A percentile compares a stretch with the other conserved stretches of the same genome.
Evolutionary conservation across 1,140 invertebrate genomes (phyloP).

Genomic region (Plutomurus gul): DNA sequence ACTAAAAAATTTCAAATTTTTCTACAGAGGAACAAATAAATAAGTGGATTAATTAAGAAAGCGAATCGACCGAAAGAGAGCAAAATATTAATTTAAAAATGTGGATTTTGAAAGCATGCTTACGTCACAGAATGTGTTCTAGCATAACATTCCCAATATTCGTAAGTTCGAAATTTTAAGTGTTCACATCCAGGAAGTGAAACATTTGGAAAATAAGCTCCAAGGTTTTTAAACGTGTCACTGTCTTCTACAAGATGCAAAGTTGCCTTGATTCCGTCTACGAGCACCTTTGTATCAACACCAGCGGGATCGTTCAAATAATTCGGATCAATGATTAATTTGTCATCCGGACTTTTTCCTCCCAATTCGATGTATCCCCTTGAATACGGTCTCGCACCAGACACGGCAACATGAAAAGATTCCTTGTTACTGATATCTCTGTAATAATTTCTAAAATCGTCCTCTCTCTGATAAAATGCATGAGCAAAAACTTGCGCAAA

Average conservation of each 20-base stretch:
- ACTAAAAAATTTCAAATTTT: too few relatives aligned
- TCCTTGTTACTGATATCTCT: not conserved
- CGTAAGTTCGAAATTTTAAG: not conserved
- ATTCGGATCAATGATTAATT: conserved; percentile 70
- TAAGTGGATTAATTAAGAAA: too few relatives aligned
- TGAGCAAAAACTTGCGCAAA: conserved; percentile 22
- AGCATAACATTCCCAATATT: conserved; percentile 22
- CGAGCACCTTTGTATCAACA: conserved; percentile 39
- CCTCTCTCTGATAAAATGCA: conserved; percentile 9
- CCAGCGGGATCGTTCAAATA: conserved; percentile 61
- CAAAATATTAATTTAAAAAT: too few relatives aligned
- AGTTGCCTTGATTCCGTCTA: conserved; percentile 17
- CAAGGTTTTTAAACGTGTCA: not conserved
- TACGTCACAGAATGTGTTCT: not conserved
- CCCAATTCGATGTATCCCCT: conserved; percentile 63
- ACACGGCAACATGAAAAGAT: conserved; percentile 38
- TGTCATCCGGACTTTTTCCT: conserved; percentile 62
- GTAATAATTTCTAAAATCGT: conserved; percentile 29
- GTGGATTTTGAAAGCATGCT: too few relatives aligned
- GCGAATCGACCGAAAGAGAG: too few relatives aligned
- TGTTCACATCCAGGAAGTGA: conserved; percentile 17
- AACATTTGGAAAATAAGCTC: not conserved
- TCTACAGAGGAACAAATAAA: too few relatives aligned
- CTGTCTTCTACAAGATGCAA: conserved; percentile 31
- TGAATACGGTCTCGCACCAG: conserved; percentile 55